phyloP scores from a whole-genome alignment of 2,888 invertebrate species.

The Aphodius sticticus region DNA sequence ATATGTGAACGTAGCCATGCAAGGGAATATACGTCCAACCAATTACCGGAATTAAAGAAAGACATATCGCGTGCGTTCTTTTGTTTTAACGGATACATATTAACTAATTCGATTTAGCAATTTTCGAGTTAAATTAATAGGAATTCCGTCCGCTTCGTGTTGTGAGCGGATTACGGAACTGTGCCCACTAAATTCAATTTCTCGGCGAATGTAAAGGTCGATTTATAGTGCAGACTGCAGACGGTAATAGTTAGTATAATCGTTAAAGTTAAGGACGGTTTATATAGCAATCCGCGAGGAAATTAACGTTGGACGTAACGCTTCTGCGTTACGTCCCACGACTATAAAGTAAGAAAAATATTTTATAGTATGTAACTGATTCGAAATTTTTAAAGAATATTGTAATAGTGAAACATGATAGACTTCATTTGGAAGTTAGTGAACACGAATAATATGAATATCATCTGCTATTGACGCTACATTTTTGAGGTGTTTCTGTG shows the following conservation, averaged over 20 bases:
- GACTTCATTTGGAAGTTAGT: too few species aligned
- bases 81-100: background rate
- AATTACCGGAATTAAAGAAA: background rate
- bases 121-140: conserved; percentile 4
- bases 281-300: background rate
- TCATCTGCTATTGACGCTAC: too few species aligned
- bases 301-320: background rate
- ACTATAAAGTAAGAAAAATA: too few species aligned
- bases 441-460: too few species aligned
- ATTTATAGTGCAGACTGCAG: background rate
- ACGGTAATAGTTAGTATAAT: background rate
- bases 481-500: too few species aligned
- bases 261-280: background rate
- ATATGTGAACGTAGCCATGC: background rate
- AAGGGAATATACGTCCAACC: background rate
- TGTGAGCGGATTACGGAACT: background rate
- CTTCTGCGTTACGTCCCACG: too few species aligned
- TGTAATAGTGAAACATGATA: too few species aligned
- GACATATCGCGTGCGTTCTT: background rate
- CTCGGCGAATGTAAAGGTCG: background rate
- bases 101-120: background rate
- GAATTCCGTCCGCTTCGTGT: background rate
- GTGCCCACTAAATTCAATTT: background rate
- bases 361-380: too few species aligned
- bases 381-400: too few species aligned